Evolutionary conservation across 1,140 invertebrate species (phyloP), one percentile per base, ranked within the genome.

Genomic region (Cotesia chilonis): DNA sequence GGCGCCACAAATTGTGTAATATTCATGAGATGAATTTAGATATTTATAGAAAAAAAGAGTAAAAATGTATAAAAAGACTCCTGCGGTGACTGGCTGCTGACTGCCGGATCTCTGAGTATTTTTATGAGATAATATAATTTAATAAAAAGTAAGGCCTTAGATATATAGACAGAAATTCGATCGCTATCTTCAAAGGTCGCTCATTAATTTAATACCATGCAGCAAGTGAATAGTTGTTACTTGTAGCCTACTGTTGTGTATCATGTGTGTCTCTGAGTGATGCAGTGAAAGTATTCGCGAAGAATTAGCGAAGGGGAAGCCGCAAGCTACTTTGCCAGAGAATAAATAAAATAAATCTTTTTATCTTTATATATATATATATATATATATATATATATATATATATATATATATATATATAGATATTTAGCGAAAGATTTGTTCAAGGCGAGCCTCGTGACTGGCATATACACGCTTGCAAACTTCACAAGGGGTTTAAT

Each of bases 281-380:
- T 52, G 20, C 47, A 41, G 64, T 66, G 64, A 66, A 66, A 66
- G 64, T 47, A 66, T 52, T 66, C 47, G 41, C 17, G 6, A 51
- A 37, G 14, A 20, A 28, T 52, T 20, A 66, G 64, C 38, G 47
- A 14, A 35, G 37, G 61, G 61, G 61, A 37, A 35, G 61, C 61
- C 41, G 41, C 41, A 10, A 47, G 41, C 41, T 47, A 47, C 41
- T 47, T 47, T 47, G 10, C 4, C 5, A 47, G 41, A 47, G 41
- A 47, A 47, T 47, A 47, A 47, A 47, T 28, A 28, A 28, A 28
- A 28, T 28, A 28, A 28, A 28, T 28, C 28, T 28, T 28, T 28
- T 2, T 28, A 28, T 28, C 28, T 28, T 28, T 28, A 28, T 28
- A 28, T 28, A 28, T 28, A 28, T 28, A 28, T 28, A 28, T 28